phyloP scores from a whole-genome alignment of 1,140 invertebrate genomes.

The Thaumetopoea pityocampa region DNA sequence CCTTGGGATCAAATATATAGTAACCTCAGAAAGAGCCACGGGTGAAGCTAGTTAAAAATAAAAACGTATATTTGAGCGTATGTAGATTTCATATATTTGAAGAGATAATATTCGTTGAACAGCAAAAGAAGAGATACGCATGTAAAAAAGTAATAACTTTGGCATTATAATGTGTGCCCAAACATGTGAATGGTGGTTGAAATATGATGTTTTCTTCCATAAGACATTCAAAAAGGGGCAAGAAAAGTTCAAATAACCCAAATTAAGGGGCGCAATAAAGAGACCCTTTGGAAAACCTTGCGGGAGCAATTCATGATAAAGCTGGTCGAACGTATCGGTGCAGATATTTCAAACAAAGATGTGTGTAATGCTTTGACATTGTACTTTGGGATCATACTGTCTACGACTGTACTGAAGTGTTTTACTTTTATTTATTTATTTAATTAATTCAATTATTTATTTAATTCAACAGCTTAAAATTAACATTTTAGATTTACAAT shows the following conservation, averaged over 20 bases:
- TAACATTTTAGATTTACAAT: too few relatives aligned
- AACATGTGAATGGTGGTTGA: slow-evolving; percentile 25
- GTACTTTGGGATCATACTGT: neutral
- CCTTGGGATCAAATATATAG: too few relatives aligned
- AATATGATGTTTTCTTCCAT: slow-evolving; percentile 33
- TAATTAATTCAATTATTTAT: too few relatives aligned
- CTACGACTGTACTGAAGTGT: too few relatives aligned
- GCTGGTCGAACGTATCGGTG: slow-evolving; percentile 37
- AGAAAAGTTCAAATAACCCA: slow-evolving; percentile 58
- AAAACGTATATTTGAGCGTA: too few relatives aligned
- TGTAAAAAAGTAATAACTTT: slow-evolving; percentile 22
- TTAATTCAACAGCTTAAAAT: too few relatives aligned
- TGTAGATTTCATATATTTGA: too few relatives aligned
- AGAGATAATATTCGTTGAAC: too few relatives aligned
- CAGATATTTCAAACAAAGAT: slow-evolving; percentile 45
- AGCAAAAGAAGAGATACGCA: too few relatives aligned
- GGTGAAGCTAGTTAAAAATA: too few relatives aligned
- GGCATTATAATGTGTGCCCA: slow-evolving; percentile 20
- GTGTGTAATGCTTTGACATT: slow-evolving; percentile 4
- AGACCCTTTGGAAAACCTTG: slow-evolving; percentile 51
- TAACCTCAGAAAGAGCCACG: too few relatives aligned
- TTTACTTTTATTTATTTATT: too few relatives aligned
- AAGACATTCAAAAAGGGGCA: slow-evolving; percentile 39
- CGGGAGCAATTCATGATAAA: slow-evolving; percentile 57
- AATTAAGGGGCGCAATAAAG: slow-evolving; percentile 57